These are phyloP conservation scores for Prunella fulvescens DNA, from an alignment of 2,113 vertebrate genomes.

Conservation along the genomic window DNA sequence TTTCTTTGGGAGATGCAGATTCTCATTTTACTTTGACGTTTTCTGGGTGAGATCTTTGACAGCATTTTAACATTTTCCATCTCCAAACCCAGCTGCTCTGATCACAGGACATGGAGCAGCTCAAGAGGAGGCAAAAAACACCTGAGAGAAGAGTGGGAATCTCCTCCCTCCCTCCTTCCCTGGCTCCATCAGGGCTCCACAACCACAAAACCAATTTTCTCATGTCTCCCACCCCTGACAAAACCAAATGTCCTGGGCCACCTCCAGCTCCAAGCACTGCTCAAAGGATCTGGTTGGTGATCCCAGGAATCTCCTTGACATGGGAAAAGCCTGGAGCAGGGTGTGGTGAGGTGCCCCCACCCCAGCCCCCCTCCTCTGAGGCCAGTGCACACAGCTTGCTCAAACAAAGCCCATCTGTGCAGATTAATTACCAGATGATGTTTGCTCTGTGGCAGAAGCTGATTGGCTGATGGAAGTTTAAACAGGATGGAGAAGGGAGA, in stretches of 20 bases:
- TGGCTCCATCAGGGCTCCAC: not conserved
- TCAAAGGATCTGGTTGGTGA: not conserved
- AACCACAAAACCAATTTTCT: not conserved
- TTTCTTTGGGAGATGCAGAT: not conserved
- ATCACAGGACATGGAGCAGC: not conserved
- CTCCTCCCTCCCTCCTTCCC: not conserved
- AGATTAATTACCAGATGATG: not conserved
- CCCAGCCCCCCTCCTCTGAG: not conserved
- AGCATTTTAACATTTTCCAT: not conserved
- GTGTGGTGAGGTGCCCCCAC: not conserved
- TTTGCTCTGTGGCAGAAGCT: not conserved
- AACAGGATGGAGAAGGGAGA: not conserved
- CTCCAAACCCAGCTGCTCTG: not conserved
- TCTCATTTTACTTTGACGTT: not conserved
- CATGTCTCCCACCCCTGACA: accelerated
- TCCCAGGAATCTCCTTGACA: not conserved
- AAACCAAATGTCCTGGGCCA: not conserved
- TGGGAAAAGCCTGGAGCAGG: accelerated
- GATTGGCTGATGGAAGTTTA: not conserved
- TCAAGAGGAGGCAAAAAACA: not conserved
- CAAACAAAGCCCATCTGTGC: conserved; percentile 52
- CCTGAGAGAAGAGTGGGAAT: not conserved
- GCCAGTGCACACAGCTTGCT: not conserved
- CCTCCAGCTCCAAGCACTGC: not conserved
- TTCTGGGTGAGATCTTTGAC: not conserved